These are phyloP conservation scores for Coleophora deauratella DNA, from an alignment of 2,888 invertebrate species.

Conservation along the genomic window DNA sequence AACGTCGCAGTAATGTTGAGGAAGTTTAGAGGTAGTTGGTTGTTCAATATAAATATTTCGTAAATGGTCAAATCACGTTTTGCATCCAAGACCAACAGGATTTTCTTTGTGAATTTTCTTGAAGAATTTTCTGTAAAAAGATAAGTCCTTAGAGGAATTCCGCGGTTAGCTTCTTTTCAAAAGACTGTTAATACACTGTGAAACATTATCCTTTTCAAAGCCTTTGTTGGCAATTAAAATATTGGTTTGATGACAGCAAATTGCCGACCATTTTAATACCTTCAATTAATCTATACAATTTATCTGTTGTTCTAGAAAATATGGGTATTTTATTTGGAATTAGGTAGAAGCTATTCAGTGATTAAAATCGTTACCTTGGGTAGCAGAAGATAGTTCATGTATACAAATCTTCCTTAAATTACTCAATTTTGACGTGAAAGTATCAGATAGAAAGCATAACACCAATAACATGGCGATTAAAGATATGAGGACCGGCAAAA, in stretches of 20 bases:
- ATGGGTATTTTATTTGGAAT: no score
- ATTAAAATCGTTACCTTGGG: background rate
- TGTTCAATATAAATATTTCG: conserved; percentile 35
- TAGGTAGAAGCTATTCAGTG: no score
- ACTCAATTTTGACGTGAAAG: conserved; percentile 26
- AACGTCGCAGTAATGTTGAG: conserved; percentile 42
- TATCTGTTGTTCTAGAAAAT: no score
- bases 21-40: conserved; percentile 32
- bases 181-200: no score
- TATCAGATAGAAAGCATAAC: conserved; percentile 27
- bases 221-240: no score
- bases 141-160: no score
- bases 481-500: conserved; percentile 20
- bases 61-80: conserved; percentile 37
- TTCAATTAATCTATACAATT: no score
- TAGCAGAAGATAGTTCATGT: background rate
- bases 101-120: conserved; percentile 30
- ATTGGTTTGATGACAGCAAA: no score
- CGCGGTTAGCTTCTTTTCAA: no score
- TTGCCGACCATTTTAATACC: no score
- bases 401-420: conserved; percentile 28
- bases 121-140: conserved; percentile 30
- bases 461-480: conserved; percentile 19
- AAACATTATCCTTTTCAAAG: no score
- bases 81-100: conserved; percentile 35